Conservation (phyloP, 1,140 invertebrate genomes). For the Portunus trituberculatus region DNA sequence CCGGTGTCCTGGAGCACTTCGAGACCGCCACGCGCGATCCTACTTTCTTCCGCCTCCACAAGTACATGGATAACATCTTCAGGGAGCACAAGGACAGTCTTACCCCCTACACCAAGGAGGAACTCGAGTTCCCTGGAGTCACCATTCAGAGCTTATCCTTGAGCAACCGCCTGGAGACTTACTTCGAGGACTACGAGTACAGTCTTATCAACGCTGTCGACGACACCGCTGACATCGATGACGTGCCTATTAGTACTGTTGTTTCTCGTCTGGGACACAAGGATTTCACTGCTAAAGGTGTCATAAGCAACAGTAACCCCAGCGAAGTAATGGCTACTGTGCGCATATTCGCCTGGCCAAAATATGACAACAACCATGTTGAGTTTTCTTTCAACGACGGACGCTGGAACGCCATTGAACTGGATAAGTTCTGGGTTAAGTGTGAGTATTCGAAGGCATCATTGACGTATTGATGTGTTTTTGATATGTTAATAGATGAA, state of each 20-base stretch:
- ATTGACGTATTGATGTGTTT: too few species aligned
- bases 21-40: constrained; percentile 51
- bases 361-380: constrained; percentile 43
- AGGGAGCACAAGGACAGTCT: constrained; percentile 53
- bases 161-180: constrained; percentile 9
- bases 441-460: constrained; percentile 21
- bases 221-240: not conserved
- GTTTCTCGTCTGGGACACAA: constrained; percentile 44
- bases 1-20: constrained; percentile 54
- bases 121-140: constrained; percentile 51
- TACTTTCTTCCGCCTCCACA: constrained; percentile 37
- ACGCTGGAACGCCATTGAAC: constrained; percentile 29
- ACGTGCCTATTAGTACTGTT: constrained; percentile 30
- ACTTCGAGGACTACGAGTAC: constrained; percentile 62
- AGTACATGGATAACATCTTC: constrained; percentile 60
- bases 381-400: not conserved
- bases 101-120: constrained; percentile 39
- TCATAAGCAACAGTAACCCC: constrained; percentile 36
- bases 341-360: constrained; percentile 33
- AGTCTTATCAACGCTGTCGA: constrained; percentile 60
- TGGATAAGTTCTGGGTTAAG: constrained; percentile 55
- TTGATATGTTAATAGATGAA: too few species aligned
- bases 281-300: constrained; percentile 27
- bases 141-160: not conserved
- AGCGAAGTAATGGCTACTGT: constrained; percentile 26